phyloP scores from a whole-genome alignment of 2,888 invertebrate genomes.

The Camptogramma bilineatum region DNA sequence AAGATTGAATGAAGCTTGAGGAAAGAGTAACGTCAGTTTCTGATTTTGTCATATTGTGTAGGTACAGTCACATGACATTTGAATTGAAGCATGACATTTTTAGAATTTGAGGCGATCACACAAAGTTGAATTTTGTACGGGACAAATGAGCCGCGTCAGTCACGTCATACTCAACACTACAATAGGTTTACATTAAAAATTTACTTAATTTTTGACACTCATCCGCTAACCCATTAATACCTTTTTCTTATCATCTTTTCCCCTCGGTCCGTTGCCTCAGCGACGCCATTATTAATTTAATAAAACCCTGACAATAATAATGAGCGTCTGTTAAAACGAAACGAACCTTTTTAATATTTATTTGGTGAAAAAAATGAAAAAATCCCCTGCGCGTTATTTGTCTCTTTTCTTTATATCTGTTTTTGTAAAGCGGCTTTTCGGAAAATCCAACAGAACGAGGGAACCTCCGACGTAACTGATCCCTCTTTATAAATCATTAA shows the following conservation, averaged over 20 bases:
- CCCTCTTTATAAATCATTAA: conserved; percentile 63
- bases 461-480: conserved; percentile 54
- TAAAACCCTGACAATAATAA: conserved; percentile 60
- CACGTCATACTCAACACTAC: no score
- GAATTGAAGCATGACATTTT: no score
- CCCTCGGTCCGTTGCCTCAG: conserved; percentile 8
- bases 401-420: conserved; percentile 65
- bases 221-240: conserved; percentile 1
- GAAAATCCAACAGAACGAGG: conserved; percentile 55
- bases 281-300: conserved; percentile 55
- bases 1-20: no score
- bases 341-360: conserved; percentile 66
- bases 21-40: no score
- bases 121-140: no score
- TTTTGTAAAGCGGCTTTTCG: conserved; percentile 62
- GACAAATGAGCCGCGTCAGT: no score
- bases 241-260: neutral
- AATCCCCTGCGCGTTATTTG: conserved; percentile 61
- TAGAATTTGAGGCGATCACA: no score
- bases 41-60: no score
- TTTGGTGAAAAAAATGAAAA: conserved; percentile 54
- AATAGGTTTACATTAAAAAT: neutral
- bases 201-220: neutral
- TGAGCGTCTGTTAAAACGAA: conserved; percentile 57
- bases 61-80: no score